A percentile compares a stretch with the other conserved stretches of the same genome.
Conservation (phyloP, 2,888 invertebrate genomes). For the Rhingia campestris region DNA sequence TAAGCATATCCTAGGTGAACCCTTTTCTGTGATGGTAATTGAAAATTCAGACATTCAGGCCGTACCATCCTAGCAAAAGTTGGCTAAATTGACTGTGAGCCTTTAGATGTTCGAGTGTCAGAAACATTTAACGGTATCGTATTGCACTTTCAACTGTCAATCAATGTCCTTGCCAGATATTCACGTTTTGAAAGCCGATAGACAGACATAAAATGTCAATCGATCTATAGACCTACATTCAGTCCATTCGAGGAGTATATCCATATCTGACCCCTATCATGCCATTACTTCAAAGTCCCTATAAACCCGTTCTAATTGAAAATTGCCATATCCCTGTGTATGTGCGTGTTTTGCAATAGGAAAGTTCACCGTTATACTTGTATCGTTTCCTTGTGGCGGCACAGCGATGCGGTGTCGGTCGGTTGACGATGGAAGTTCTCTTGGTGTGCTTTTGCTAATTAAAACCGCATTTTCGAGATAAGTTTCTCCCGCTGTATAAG, state of each 20-base stretch:
- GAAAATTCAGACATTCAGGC: not conserved
- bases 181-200: no score
- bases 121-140: not conserved
- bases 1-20: not conserved
- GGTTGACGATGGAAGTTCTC: conserved; percentile 18
- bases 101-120: not conserved
- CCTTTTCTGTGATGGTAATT: not conserved
- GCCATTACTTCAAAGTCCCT: conserved; percentile 2
- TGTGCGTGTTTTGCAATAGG: not conserved
- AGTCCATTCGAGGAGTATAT: not conserved
- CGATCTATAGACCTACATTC: not conserved
- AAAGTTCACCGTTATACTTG: not conserved
- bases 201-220: not conserved
- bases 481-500: conserved; percentile 31
- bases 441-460: conserved; percentile 62
- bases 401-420: not conserved
- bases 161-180: no score
- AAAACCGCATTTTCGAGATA: conserved; percentile 63
- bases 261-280: conserved; percentile 19
- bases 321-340: conserved; percentile 40
- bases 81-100: not conserved
- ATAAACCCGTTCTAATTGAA: conserved; percentile 46
- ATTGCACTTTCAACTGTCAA: no score
- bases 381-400: conserved; percentile 21
- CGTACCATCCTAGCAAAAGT: not conserved